These are phyloP conservation scores for Platanista minor DNA, from an alignment of 2,113 vertebrate species.

Conservation along the genomic window DNA sequence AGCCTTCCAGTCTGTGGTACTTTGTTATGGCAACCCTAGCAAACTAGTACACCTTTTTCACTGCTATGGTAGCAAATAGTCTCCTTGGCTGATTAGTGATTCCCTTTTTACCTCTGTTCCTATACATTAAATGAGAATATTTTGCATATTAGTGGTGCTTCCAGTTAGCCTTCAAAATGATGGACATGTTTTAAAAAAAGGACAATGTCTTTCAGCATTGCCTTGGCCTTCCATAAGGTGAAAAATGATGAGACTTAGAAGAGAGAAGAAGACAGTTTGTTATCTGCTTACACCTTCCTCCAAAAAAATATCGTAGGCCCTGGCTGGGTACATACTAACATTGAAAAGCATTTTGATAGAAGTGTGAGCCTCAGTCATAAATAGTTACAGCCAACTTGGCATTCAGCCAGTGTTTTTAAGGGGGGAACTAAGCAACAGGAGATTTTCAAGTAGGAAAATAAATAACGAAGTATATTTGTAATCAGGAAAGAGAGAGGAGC, in stretches of 20 bases:
- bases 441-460: neutral
- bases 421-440: neutral
- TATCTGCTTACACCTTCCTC: neutral
- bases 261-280: neutral
- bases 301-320: neutral
- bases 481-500: neutral
- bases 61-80: neutral
- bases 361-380: neutral
- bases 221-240: neutral
- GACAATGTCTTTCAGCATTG: neutral
- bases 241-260: neutral
- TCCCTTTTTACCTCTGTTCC: neutral
- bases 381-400: neutral
- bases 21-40: neutral
- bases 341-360: neutral
- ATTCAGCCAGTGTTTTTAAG: neutral
- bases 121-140: neutral
- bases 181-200: neutral
- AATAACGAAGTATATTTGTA: neutral
- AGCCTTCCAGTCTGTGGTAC: neutral
- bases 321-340: neutral
- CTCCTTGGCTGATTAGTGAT: neutral
- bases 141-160: neutral
- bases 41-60: neutral
- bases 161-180: neutral